Conservation (phyloP, 2,888 invertebrate species). For the Rambutsinella grinnellia region DNA sequence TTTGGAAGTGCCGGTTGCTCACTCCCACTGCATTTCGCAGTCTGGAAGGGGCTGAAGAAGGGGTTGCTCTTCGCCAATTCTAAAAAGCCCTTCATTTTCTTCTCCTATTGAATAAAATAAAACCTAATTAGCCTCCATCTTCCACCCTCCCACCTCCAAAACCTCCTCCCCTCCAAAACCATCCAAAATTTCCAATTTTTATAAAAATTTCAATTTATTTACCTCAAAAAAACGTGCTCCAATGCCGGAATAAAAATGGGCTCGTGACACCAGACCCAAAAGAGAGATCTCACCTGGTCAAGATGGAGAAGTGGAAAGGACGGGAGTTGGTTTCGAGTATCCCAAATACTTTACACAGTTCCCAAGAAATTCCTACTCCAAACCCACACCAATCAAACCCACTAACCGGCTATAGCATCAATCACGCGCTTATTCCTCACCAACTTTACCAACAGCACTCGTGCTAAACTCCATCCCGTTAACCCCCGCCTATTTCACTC, state of each 20-base stretch:
- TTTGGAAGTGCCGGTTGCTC: constrained; percentile 69
- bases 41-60: constrained; percentile 76
- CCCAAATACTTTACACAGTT: too few species aligned
- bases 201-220: too few species aligned
- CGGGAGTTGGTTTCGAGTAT: constrained; percentile 25
- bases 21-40: constrained; percentile 72
- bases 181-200: too few species aligned
- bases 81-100: constrained; percentile 75
- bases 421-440: too few species aligned
- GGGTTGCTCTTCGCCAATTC: constrained; percentile 77
- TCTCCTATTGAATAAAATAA: neutral
- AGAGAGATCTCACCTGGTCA: constrained; percentile 60
- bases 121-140: neutral
- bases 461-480: too few species aligned
- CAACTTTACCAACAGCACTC: too few species aligned
- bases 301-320: constrained; percentile 63
- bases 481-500: too few species aligned
- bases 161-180: neutral
- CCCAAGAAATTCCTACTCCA: too few species aligned
- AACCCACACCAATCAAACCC: too few species aligned
- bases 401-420: too few species aligned
- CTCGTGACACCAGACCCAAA: constrained; percentile 16
- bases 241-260: neutral
- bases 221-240: too few species aligned
- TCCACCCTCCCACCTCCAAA: neutral